These are phyloP conservation scores for Papilio demoleus DNA, from an alignment of 2,888 invertebrate genomes.

Conservation along the genomic window DNA sequence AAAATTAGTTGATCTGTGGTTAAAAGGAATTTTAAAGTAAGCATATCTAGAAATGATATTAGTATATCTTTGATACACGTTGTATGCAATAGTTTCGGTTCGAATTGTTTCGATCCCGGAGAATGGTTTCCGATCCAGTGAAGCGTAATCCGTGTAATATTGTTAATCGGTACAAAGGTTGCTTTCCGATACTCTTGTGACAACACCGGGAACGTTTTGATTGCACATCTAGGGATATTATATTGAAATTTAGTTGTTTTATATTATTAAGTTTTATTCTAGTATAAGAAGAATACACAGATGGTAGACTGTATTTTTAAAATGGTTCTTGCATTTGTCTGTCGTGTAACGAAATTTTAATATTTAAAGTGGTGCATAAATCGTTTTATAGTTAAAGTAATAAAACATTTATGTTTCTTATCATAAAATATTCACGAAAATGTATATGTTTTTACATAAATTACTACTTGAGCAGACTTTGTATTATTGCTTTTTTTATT, in stretches of 20 bases:
- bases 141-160: constrained; percentile 57
- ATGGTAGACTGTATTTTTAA: background rate
- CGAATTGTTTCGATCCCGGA: constrained; percentile 46
- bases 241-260: no score
- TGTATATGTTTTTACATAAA: constrained; percentile 8
- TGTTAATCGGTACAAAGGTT: constrained; percentile 51
- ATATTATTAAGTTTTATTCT: no score
- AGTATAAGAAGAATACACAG: no score
- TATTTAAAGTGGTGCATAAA: constrained; percentile 24
- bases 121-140: constrained; percentile 61
- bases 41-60: background rate
- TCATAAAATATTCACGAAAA: constrained; percentile 4
- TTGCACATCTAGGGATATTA: constrained; percentile 56
- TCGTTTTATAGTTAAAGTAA: constrained; percentile 3
- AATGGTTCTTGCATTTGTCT: constrained; percentile 6
- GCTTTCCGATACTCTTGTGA: constrained; percentile 27
- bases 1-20: no score
- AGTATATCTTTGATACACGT: background rate
- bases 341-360: constrained; percentile 19
- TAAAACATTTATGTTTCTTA: constrained; percentile 20
- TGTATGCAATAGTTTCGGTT: constrained; percentile 25
- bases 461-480: background rate
- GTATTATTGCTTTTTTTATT: background rate
- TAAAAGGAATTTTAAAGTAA: no score
- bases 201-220: constrained; percentile 40